These are phyloP conservation scores for Ctenopoma multispine DNA, from an alignment of 2,797 vertebrate species.

Conservation along the genomic window DNA sequence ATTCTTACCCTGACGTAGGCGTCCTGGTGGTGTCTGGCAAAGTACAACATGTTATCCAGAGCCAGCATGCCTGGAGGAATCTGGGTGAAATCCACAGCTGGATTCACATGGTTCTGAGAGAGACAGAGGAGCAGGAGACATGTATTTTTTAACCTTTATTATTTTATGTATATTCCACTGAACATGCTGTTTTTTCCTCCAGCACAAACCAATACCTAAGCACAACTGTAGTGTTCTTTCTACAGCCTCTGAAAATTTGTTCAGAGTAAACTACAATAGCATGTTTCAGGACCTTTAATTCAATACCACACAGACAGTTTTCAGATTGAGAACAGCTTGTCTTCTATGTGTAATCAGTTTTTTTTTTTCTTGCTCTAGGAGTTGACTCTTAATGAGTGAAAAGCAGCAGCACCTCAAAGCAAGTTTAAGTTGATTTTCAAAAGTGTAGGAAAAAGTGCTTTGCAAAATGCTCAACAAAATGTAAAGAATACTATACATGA, in stretches of 20 bases:
- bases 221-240: neutral
- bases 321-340: no score
- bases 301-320: no score
- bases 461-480: neutral
- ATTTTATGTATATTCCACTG: conserved; percentile 3
- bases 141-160: conserved; percentile 21
- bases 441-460: neutral
- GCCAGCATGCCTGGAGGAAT: conserved; percentile 98
- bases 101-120: conserved; percentile 96
- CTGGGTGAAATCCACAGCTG: conserved; percentile 99
- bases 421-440: no score
- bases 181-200: neutral
- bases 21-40: conserved; percentile 95
- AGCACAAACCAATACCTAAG: neutral
- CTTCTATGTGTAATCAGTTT: no score
- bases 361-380: no score
- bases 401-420: no score
- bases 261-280: no score
- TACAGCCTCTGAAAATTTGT: no score
- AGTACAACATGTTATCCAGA: conserved; percentile 98
- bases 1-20: conserved; percentile 94
- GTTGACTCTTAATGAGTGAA: no score
- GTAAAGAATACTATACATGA: neutral
- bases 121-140: conserved; percentile 49
- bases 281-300: no score